phyloP scores from a whole-genome alignment of 2,113 vertebrate genomes.

The Tor tambroides region DNA sequence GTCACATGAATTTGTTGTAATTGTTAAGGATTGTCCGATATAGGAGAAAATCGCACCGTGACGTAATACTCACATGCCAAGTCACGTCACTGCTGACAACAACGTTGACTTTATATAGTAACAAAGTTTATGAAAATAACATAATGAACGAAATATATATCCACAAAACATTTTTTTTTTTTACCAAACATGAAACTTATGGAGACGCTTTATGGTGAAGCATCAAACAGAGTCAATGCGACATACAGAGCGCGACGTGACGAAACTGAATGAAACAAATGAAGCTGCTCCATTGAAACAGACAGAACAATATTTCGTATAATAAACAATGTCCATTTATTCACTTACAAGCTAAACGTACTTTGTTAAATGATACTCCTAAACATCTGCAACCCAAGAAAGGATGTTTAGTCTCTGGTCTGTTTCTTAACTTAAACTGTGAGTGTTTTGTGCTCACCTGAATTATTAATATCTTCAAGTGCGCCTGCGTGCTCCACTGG shows the following conservation, averaged over 20 bases:
- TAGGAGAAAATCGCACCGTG: neutral
- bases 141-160: neutral
- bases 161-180: neutral
- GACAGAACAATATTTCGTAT: neutral
- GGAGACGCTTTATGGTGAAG: neutral
- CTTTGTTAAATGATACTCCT: no score
- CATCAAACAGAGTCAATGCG: neutral
- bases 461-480: conserved; percentile 27
- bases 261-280: conserved; percentile 24
- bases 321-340: neutral
- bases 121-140: neutral
- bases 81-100: neutral
- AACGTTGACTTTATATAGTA: neutral
- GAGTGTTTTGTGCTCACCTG: conserved; percentile 19
- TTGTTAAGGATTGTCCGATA: neutral
- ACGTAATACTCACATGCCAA: neutral
- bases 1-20: neutral
- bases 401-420: neutral
- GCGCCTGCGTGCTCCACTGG: neutral
- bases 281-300: neutral
- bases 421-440: neutral
- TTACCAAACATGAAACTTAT: neutral
- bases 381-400: neutral
- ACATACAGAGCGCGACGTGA: neutral
- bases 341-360: neutral